Base-by-base conservation (phyloP, 2,797 vertebrate genomes). In the Eleutherodactylus coqui region DNA sequence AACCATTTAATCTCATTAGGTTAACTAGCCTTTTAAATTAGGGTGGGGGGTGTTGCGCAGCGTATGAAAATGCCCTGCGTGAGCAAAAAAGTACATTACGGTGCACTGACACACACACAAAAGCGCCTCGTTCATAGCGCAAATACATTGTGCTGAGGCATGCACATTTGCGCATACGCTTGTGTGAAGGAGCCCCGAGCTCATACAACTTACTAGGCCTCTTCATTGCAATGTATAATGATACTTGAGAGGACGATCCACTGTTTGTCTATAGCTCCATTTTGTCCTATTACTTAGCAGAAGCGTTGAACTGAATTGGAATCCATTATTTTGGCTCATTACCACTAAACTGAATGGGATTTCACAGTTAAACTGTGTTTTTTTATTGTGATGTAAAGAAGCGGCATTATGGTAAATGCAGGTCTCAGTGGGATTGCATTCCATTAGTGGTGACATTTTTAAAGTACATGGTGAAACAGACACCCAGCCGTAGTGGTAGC, bases 371-470 rank as follows among this genome's bases (percentile, higher is more conserved):
- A n/a, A 70, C 21, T 41, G 67, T 41, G 67, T 70, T 70, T 43
- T 69, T 69, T 72, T 43, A 43, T 43, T 72, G 69, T 51, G 75
- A 76, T 76, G 47, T 76, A 34, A 51, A 49, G 29, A 51, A 43
- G 38, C 34, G 13, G 75, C 51, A 38, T 36, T 34, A 19, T 21
- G 51, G 76, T 58, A 55, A 58, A 58, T 27, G 53, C 51, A 58
- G 51, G 13, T 36, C 53, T 58, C 76, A 16, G 51, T 36, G 32
- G 76, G 49, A 38, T 16, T 55, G 32, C 32, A 41, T n/a, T 13
- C 41, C 43, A 47, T 62, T 47, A 80, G 36, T 32, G 36, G 38
- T 47, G 58, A 79, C 58, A 72, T 72, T 72, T 72, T 41, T 69
- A 32, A 69, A 69, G 62, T 69, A 79, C 27, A 38, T 13, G 58